Conservation (phyloP, 1,140 invertebrate genomes). For the Drosophila littoralis region DNA sequence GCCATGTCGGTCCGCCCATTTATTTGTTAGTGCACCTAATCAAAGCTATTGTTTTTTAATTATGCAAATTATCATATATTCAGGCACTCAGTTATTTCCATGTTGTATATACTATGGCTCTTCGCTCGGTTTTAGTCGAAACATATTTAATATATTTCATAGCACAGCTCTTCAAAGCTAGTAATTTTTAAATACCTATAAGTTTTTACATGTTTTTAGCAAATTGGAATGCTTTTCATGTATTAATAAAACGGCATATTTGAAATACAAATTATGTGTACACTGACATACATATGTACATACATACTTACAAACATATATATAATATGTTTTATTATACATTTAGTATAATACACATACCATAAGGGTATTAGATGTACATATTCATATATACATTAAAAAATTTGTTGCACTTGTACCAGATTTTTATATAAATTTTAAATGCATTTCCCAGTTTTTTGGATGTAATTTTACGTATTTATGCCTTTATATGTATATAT, state of each 20-base stretch:
- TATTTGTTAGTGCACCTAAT: background rate
- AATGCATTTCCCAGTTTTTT: conserved; percentile 42
- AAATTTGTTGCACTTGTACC: conserved; percentile 62
- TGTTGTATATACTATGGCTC: background rate
- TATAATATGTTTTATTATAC: conserved; percentile 11
- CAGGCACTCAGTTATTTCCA: background rate
- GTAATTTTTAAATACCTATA: conserved; percentile 21
- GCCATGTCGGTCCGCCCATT: conserved; percentile 2
- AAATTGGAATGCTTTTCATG: conserved; percentile 47
- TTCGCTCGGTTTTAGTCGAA: background rate
- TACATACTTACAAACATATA: conserved; percentile 18
- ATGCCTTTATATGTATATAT: conserved; percentile 26
- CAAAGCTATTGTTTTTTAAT: background rate
- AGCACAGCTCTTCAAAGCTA: conserved; percentile 11
- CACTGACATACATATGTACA: conserved; percentile 22
- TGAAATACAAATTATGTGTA: conserved; percentile 5
- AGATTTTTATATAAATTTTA: conserved; percentile 44
- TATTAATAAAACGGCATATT: conserved; percentile 9
- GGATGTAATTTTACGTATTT: conserved; percentile 24
- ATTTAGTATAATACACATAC: conserved; percentile 33
- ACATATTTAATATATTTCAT: background rate
- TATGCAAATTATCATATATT: background rate
- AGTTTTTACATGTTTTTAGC: conserved; percentile 34
- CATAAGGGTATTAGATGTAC: conserved; percentile 46
- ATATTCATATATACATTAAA: conserved; percentile 26